Evolutionary conservation across 2,113 vertebrate species (phyloP).

Genomic region (Coregonus clupeaformis): DNA sequence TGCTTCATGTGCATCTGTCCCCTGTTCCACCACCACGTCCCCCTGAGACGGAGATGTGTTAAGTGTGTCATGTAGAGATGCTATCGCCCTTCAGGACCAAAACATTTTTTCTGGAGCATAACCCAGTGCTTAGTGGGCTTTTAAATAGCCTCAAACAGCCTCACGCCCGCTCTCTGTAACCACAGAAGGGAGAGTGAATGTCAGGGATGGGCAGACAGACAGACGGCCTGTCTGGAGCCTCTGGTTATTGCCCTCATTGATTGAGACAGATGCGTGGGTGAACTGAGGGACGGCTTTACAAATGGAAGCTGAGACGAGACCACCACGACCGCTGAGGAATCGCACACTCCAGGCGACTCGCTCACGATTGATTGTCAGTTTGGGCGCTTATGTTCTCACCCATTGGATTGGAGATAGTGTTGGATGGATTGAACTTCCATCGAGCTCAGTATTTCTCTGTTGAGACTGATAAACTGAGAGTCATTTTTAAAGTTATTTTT

Average conservation of each 20-base stretch:
- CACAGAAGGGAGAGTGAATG: constrained; percentile 54
- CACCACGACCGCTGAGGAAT: constrained; percentile 21
- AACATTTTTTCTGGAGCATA: constrained; percentile 52
- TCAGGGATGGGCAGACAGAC: constrained; percentile 64
- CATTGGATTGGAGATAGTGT: constrained; percentile 23
- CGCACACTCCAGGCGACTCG: constrained; percentile 9
- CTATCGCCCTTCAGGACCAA: constrained; percentile 29
- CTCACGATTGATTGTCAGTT: constrained; percentile 46
- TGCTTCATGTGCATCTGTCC: neutral
- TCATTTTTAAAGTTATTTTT: neutral
- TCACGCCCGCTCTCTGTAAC: constrained; percentile 48
- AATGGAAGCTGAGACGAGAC: constrained; percentile 57
- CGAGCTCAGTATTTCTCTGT: neutral
- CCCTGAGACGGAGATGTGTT: constrained; percentile 19
- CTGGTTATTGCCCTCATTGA: constrained; percentile 70
- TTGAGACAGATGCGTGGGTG: constrained; percentile 71
- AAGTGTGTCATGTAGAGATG: constrained; percentile 41
- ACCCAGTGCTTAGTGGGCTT: constrained; percentile 62
- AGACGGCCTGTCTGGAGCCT: constrained; percentile 74
- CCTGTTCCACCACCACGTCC: neutral
- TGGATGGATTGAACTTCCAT: constrained; percentile 19
- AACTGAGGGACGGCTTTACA: constrained; percentile 59
- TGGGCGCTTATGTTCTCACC: constrained; percentile 36
- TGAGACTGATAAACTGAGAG: neutral
- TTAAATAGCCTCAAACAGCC: constrained; percentile 33